Percentiles rank a stretch among this genome's conserved stretches.
Evolutionary conservation across 2,113 vertebrate genomes (phyloP).

Genomic region (Psittacus erithacus): DNA sequence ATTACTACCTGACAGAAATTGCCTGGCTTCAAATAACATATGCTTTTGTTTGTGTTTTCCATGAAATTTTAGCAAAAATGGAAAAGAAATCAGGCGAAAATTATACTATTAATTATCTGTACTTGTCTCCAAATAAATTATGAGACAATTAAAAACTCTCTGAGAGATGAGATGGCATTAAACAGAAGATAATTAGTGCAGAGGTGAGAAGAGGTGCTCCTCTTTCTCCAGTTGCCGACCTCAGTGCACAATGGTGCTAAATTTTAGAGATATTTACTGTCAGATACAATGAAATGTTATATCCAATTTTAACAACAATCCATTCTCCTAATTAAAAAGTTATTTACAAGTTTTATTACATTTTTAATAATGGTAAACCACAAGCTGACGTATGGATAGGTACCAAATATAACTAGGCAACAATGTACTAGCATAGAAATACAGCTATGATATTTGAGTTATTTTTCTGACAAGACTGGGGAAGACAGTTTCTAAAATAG

Average conservation of each 20-base stretch:
- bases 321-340: not conserved
- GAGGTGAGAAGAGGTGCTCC: not conserved
- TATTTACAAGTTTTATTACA: not conserved
- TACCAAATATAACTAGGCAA: not conserved
- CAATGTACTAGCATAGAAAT: not conserved
- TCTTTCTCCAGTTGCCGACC: not conserved
- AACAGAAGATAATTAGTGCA: slow-evolving; percentile 25
- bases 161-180: not conserved
- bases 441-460: not conserved
- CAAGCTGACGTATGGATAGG: not conserved
- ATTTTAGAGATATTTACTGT: not conserved
- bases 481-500: not conserved
- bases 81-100: not conserved
- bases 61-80: not conserved
- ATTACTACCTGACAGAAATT: not conserved
- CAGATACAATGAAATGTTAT: not conserved
- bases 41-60: not conserved
- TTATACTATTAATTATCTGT: not conserved
- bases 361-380: not conserved
- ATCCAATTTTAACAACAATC: not conserved
- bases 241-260: not conserved
- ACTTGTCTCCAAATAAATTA: not conserved
- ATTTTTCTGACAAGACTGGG: not conserved
- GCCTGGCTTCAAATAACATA: not conserved
- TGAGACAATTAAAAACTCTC: not conserved